These are phyloP conservation scores for Polypterus bichir DNA, from an alignment of 2,113 vertebrate genomes.

Conservation along the genomic window DNA sequence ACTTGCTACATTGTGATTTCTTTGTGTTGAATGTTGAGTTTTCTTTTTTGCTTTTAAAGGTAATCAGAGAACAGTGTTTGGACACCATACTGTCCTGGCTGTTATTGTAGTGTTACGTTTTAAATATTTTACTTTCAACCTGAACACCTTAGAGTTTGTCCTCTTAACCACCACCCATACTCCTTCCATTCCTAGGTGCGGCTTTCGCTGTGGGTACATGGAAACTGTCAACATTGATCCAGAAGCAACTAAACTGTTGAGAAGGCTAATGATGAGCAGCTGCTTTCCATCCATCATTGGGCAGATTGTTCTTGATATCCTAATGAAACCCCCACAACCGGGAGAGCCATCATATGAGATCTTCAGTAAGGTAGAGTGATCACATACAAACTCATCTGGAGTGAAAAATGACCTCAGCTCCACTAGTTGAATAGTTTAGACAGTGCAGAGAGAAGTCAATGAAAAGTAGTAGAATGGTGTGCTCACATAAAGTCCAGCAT, in stretches of 20 bases:
- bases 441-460: too few species aligned
- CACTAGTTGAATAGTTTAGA: too few species aligned
- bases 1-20: too few species aligned
- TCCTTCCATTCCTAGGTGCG: constrained; percentile 33
- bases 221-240: constrained; percentile 54
- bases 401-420: neutral
- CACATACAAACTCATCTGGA: neutral
- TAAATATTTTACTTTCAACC: too few species aligned
- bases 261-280: constrained; percentile 15
- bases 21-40: too few species aligned
- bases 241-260: constrained; percentile 3
- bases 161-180: neutral
- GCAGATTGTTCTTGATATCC: constrained; percentile 44
- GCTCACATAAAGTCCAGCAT: too few species aligned
- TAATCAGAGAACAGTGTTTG: too few species aligned
- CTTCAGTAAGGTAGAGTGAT: constrained; percentile 11
- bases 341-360: constrained; percentile 17
- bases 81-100: too few species aligned
- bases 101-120: too few species aligned
- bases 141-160: too few species aligned
- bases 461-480: too few species aligned
- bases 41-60: too few species aligned
- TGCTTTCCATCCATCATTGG: constrained; percentile 25
- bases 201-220: constrained; percentile 49
- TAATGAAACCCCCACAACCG: constrained; percentile 40